Percentiles rank a stretch among this genome's conserved stretches.
Conservation (phyloP, 35 echinoderm and acorn worm genomes). For the Stichopus chloronotus region DNA sequence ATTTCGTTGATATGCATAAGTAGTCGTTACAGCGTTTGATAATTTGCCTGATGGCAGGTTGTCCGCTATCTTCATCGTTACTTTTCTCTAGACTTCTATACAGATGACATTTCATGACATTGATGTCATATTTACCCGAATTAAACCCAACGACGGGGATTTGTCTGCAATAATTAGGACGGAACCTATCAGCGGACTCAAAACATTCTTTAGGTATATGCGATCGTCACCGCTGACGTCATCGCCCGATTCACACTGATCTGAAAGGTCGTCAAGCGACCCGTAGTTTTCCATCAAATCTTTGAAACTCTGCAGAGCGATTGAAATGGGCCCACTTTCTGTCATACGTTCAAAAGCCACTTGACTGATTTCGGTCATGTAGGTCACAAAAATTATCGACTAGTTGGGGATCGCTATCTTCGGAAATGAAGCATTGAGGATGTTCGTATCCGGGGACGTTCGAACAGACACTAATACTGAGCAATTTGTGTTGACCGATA, state of each 20-base stretch:
- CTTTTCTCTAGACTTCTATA: neutral
- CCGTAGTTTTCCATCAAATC: neutral
- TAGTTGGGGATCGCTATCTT: neutral
- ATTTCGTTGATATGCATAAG: conserved; percentile 41
- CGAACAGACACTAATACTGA: conserved; percentile 25
- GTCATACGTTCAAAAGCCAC: no score
- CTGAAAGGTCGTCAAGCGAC: neutral
- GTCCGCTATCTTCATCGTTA: neutral
- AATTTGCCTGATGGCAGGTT: neutral
- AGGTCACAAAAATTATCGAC: neutral
- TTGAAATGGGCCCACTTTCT: no score
- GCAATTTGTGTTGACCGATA: neutral
- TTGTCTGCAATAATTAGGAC: no score
- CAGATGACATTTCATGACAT: conserved; percentile 33
- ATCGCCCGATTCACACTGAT: neutral
- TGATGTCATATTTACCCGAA: no score
- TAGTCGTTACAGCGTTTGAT: conserved; percentile 54
- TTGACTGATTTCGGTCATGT: neutral
- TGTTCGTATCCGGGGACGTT: conserved; percentile 23
- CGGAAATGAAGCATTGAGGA: conserved; percentile 23
- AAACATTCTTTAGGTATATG: no score
- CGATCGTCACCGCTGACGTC: no score
- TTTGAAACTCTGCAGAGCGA: no score
- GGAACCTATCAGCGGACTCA: no score
- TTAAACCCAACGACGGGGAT: no score